Evolutionary conservation across 1,140 invertebrate genomes (phyloP).

Genomic region (Riptortus pedestris): DNA sequence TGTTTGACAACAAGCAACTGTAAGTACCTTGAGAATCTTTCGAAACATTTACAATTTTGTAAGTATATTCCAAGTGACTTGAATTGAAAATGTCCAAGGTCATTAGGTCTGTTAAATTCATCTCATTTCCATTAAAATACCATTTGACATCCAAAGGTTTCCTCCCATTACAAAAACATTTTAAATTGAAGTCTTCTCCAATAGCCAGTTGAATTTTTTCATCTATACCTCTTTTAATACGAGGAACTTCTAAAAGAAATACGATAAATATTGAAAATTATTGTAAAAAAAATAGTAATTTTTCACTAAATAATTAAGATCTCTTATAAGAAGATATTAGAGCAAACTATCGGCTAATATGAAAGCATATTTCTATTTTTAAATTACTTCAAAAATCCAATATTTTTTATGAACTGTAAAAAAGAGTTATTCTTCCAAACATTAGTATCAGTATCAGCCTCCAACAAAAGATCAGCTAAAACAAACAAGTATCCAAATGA

Average conservation of each 20-base stretch:
- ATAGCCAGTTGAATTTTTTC: background rate
- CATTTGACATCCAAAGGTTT: background rate
- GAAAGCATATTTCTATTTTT: too few species aligned
- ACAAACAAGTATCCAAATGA: too few species aligned
- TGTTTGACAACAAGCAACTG: background rate
- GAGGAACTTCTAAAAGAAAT: background rate
- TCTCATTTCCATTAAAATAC: background rate
- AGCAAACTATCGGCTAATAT: too few species aligned
- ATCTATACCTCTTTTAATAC: background rate
- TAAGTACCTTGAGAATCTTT: background rate
- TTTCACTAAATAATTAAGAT: too few species aligned
- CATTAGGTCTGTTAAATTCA: background rate
- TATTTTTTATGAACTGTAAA: too few species aligned
- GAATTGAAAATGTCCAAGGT: background rate
- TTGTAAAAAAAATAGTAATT: too few species aligned
- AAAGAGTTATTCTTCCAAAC: too few species aligned
- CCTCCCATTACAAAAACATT: background rate
- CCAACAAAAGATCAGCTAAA: too few species aligned
- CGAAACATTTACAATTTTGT: background rate
- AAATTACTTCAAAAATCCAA: too few species aligned
- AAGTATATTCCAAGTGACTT: background rate
- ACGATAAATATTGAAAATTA: background rate
- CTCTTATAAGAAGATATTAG: too few species aligned
- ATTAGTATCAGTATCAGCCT: too few species aligned
- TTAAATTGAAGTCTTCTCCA: background rate